phyloP scores from a whole-genome alignment of 2,113 vertebrate species.

The Oxyura jamaicensis region DNA sequence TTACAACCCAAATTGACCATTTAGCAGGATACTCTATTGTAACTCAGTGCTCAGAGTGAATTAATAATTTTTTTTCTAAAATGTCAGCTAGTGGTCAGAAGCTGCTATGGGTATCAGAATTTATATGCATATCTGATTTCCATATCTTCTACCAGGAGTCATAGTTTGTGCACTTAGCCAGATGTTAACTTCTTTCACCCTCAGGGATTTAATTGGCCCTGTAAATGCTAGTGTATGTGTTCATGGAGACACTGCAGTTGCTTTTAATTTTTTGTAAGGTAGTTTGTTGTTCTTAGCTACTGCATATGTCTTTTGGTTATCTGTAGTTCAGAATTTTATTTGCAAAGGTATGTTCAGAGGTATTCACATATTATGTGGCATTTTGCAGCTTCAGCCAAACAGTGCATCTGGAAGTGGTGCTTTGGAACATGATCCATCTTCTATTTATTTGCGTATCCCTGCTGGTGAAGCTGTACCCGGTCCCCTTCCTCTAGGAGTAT shows the following conservation, averaged over 20 bases:
- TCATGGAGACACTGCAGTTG: not conserved
- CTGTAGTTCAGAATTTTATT: not conserved
- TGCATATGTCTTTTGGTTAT: not conserved
- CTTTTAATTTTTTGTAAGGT: not conserved
- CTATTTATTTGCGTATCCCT: slow-evolving; percentile 94
- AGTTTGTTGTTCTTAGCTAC: not conserved
- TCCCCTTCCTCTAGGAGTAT: slow-evolving; percentile 94
- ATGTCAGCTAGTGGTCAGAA: not conserved
- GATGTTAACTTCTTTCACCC: not conserved
- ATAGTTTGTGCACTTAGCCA: not conserved
- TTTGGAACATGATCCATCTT: slow-evolving; percentile 96
- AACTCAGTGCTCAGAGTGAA: not conserved
- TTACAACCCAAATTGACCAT: not conserved
- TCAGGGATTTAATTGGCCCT: not conserved
- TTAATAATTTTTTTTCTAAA: not conserved
- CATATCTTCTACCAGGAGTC: not conserved
- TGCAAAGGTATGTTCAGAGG: not conserved
- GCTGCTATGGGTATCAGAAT: not conserved
- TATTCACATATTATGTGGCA: not conserved
- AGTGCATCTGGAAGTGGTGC: slow-evolving; percentile 97
- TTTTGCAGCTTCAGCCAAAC: slow-evolving; percentile 93
- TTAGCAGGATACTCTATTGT: not conserved
- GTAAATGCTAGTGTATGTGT: rapidly evolving
- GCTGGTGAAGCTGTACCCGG: slow-evolving; percentile 94
- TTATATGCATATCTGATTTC: not conserved